These are phyloP conservation scores for Clostera curtula DNA, from an alignment of 2,888 invertebrate species.

Conservation along the genomic window DNA sequence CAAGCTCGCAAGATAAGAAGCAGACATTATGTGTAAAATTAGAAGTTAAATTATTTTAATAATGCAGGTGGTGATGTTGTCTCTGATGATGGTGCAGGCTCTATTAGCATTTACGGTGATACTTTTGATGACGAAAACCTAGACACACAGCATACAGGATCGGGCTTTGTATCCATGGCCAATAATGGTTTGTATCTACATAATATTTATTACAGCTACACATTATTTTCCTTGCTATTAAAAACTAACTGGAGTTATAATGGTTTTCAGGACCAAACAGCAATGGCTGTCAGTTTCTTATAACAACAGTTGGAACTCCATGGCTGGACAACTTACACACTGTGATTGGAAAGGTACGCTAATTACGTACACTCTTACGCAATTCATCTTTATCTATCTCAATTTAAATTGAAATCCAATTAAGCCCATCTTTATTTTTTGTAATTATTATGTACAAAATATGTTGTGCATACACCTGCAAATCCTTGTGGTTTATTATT, in stretches of 20 bases:
- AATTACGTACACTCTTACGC: not conserved
- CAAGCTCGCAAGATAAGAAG: too few relatives aligned
- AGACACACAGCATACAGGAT: constrained; percentile 83
- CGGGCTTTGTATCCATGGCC: constrained; percentile 95
- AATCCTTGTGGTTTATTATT: too few relatives aligned
- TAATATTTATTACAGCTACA: too few relatives aligned
- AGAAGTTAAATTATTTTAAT: not conserved
- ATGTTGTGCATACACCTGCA: too few relatives aligned
- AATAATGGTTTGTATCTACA: constrained; percentile 77
- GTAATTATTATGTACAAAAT: too few relatives aligned
- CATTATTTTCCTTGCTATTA: too few relatives aligned
- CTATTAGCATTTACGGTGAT: constrained; percentile 89
- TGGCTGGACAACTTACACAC: constrained; percentile 94
- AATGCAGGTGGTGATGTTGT: constrained; percentile 87
- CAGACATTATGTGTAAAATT: too few relatives aligned
- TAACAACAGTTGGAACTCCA: constrained; percentile 89
- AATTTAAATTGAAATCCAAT: not conserved
- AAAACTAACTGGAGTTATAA: too few relatives aligned
- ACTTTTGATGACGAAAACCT: constrained; percentile 92
- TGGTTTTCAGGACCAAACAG: constrained; percentile 80
- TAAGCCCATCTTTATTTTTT: not conserved
- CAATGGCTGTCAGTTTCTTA: constrained; percentile 97
- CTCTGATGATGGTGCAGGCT: constrained; percentile 87
- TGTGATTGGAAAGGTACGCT: constrained; percentile 88
- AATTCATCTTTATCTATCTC: not conserved